Percentiles rank a stretch among this genome's conserved stretches.
These are phyloP conservation scores for Girardinus metallicus DNA, from an alignment of 2,797 vertebrate species.

Conservation along the genomic window DNA sequence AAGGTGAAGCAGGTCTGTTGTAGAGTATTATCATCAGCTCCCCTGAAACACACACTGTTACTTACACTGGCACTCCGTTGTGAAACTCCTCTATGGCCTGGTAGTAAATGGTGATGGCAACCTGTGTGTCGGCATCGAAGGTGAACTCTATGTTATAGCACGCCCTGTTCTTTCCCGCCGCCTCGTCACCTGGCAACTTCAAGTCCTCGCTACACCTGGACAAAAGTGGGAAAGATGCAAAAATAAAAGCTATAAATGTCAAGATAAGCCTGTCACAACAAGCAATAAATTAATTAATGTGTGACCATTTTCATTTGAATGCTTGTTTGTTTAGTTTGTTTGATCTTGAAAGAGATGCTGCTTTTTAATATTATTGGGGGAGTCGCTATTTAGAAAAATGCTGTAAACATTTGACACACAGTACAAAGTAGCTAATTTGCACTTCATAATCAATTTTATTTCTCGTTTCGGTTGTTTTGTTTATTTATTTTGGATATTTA, in stretches of 20 bases:
- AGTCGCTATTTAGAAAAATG: no score
- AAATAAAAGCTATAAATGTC: conserved; percentile 1
- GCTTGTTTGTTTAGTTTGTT: no score
- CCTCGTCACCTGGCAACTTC: conserved; percentile 88
- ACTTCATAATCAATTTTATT: no score
- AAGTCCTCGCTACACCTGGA: conserved; percentile 91
- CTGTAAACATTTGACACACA: no score
- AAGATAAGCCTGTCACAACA: background rate
- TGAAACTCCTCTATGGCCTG: conserved; percentile 97
- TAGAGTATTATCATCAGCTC: background rate
- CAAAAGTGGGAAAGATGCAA: background rate
- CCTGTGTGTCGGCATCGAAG: conserved; percentile 93
- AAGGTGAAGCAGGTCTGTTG: background rate
- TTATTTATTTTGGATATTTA: no score
- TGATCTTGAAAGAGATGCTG: no score
- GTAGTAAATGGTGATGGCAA: conserved; percentile 98
- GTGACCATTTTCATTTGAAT: no score
- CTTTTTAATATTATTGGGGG: no score
- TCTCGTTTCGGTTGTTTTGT: no score
- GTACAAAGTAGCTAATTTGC: no score
- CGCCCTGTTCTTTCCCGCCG: conserved; percentile 81
- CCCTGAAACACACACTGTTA: conserved; percentile 12
- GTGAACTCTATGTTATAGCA: conserved; percentile 98
- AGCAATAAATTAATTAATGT: no score
- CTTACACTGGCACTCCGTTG: conserved; percentile 93